Percentiles rank a stretch among this genome's conserved stretches.
phyloP scores from a whole-genome alignment of 2,888 invertebrate species.

The Mesoligia furuncula region DNA sequence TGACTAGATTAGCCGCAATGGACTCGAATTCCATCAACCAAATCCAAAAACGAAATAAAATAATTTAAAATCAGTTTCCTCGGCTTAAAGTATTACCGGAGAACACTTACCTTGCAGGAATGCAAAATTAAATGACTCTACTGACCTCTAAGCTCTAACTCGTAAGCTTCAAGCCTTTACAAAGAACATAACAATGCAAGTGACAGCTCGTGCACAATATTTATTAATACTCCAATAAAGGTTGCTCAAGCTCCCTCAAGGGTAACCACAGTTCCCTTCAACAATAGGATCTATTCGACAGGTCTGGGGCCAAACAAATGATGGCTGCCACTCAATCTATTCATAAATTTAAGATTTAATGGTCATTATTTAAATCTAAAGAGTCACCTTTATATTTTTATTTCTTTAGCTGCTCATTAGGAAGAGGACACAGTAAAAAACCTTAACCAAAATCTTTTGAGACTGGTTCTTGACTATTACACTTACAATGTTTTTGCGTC shows the following conservation, averaged over 20 bases:
- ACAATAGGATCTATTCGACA: slow-evolving; percentile 44
- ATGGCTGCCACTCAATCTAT: slow-evolving; percentile 16
- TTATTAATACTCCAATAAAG: slow-evolving; percentile 17
- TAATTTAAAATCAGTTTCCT: neutral
- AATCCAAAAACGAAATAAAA: neutral
- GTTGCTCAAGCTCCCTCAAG: slow-evolving; percentile 44
- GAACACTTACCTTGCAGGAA: slow-evolving; percentile 39
- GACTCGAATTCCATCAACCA: neutral
- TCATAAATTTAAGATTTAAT: slow-evolving; percentile 24
- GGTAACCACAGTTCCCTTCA: slow-evolving; percentile 18
- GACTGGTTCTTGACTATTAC: slow-evolving; percentile 2
- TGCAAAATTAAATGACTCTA: slow-evolving; percentile 18
- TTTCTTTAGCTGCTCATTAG: slow-evolving; percentile 16
- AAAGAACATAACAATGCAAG: slow-evolving; percentile 23
- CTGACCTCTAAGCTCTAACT: slow-evolving; percentile 35
- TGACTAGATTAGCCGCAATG: neutral
- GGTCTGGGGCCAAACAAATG: slow-evolving; percentile 23
- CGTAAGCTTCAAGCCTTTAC: slow-evolving; percentile 20
- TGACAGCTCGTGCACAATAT: slow-evolving; percentile 24
- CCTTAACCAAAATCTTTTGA: neutral
- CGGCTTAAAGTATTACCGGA: neutral
- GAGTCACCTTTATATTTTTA: slow-evolving; percentile 8
- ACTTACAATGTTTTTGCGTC: neutral
- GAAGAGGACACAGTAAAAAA: neutral
- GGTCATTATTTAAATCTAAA: slow-evolving; percentile 31